These are phyloP conservation scores for Aegotheles bennettii DNA, from an alignment of 2,113 vertebrate genomes.

Conservation along the genomic window DNA sequence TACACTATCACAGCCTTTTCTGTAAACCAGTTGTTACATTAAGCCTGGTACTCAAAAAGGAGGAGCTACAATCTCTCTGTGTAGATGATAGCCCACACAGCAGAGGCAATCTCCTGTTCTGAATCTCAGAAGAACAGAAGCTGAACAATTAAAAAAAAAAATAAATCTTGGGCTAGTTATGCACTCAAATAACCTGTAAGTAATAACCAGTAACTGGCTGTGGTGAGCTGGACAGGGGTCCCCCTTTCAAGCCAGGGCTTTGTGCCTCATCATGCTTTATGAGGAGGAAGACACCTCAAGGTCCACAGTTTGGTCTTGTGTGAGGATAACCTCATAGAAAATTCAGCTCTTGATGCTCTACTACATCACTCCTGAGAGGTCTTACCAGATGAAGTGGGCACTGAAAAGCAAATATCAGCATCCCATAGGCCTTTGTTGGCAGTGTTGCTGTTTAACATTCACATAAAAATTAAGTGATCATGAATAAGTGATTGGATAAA, in stretches of 20 bases:
- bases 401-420: neutral
- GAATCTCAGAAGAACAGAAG: neutral
- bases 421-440: neutral
- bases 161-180: neutral
- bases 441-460: neutral
- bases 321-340: neutral
- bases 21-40: neutral
- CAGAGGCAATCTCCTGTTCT: neutral
- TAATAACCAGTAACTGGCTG: neutral
- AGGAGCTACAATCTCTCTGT: fast-evolving
- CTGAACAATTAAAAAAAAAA: neutral
- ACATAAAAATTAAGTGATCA: neutral
- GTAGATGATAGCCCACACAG: neutral
- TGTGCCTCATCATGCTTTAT: neutral
- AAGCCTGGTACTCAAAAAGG: neutral
- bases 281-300: neutral
- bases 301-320: neutral
- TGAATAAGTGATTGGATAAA: neutral
- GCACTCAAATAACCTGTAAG: fast-evolving
- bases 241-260: neutral
- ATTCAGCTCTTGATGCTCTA: neutral
- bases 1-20: neutral
- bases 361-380: neutral
- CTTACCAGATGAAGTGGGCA: neutral
- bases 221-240: neutral